Evolutionary conservation across 2,888 invertebrate species (phyloP), one percentile per base, ranked within the genome.

Genomic region (Cryptocephalus primarius): DNA sequence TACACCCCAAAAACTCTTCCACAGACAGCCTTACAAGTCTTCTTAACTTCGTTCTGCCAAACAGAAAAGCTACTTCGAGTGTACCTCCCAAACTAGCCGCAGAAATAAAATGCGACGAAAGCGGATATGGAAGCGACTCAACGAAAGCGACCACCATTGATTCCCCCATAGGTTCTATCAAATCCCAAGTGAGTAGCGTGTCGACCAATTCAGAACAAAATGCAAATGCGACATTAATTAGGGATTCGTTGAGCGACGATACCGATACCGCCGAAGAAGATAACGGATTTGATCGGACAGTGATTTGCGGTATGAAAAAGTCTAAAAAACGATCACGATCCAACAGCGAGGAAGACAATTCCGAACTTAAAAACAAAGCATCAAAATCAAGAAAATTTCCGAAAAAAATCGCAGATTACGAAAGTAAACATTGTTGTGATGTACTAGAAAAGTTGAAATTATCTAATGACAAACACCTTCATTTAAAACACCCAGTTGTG

Each of bases 111-210:
- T 62, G 56, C 9, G 77, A 78, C 54, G 79, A 78, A 60, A 77
- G 77, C 57, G 79, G 78, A 11, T 79, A 79, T 57, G 78, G 78
- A 50, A 76, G 76, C 40, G 79, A 79, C 59, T 76, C 76, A 11
- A 77, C 76, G 0, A 64, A 75, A 52, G 63, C 75, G 43, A 67
- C 72, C 1, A 73, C 73, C 4, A 71, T 73, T 9, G 75, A 76
- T 60, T 76, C 76, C 1, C 76, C 76, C 0, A 68, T 74, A 45
- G 74, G 74, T 43, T 65, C 66, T 14, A 57, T 66, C 10, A 64
- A 65, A 55, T 60, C 60, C 8, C 57, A 60, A 42, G 51, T 44
- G 10, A 60, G 57, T 47, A 49, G 48, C 42, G 13, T 40, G 38
- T 50, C 49, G n/a, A 41, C 40, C n/a, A 52, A 55, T n/a, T 48